phyloP scores from a whole-genome alignment of 2,888 invertebrate genomes.

The Lepidonotus clava region DNA sequence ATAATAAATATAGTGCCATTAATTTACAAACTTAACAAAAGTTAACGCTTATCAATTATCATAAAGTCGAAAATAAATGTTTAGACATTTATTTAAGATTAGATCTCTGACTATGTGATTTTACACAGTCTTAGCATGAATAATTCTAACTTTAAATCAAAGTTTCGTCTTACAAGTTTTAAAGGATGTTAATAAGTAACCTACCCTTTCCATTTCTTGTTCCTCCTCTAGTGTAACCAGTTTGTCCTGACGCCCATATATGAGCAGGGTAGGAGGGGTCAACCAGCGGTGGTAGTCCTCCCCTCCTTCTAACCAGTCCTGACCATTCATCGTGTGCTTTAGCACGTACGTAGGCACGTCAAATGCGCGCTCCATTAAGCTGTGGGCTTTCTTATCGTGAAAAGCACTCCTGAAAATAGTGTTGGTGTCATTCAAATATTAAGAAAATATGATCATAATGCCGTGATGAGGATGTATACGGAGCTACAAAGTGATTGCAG shows the following conservation, averaged over 20 bases:
- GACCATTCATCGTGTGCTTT: constrained; percentile 84
- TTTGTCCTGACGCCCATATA: constrained; percentile 86
- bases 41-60: too few species aligned
- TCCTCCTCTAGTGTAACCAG: constrained; percentile 86
- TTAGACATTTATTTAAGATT: too few species aligned
- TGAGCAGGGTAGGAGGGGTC: constrained; percentile 84
- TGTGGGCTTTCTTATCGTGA: constrained; percentile 74
- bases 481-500: neutral
- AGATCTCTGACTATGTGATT: too few species aligned
- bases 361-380: constrained; percentile 70
- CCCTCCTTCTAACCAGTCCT: constrained; percentile 86
- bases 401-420: constrained; percentile 68
- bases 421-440: neutral
- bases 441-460: neutral
- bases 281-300: constrained; percentile 85
- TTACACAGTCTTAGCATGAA: too few species aligned
- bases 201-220: constrained; percentile 86
- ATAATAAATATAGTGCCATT: too few species aligned
- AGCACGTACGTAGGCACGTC: constrained; percentile 77
- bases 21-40: too few species aligned
- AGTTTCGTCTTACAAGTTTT: too few species aligned
- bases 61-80: too few species aligned
- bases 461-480: too few species aligned
- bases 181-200: neutral
- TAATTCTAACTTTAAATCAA: too few species aligned